Evolutionary conservation across 2,797 vertebrate genomes (phyloP).

Genomic region (Notolabrus celidotus): DNA sequence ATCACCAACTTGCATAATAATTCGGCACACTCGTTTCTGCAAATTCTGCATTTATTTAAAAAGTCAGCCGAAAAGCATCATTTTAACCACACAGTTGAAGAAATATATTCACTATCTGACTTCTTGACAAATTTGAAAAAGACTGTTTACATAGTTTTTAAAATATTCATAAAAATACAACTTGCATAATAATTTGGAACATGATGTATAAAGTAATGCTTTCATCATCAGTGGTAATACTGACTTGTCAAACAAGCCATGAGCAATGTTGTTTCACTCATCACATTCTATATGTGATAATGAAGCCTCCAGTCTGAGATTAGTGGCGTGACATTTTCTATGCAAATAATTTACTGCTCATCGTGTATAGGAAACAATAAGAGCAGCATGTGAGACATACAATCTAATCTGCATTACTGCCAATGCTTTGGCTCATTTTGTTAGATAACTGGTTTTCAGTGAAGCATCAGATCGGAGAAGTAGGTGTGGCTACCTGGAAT

Average conservation of each 20-base stretch:
- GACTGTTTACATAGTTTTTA: no score
- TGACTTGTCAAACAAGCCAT: neutral
- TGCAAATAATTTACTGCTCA: slow-evolving; percentile 19
- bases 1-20: no score
- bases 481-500: slow-evolving; percentile 89
- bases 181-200: no score
- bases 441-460: slow-evolving; percentile 23
- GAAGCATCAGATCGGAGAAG: slow-evolving; percentile 48
- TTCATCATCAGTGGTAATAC: slow-evolving; percentile 46
- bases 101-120: no score
- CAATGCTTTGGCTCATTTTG: neutral
- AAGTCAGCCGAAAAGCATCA: no score
- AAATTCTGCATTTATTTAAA: no score
- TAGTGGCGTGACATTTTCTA: slow-evolving; percentile 12
- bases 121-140: no score
- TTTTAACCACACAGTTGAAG: no score
- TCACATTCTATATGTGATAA: slow-evolving; percentile 12
- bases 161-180: no score
- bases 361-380: slow-evolving; percentile 3
- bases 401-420: slow-evolving; percentile 13
- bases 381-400: slow-evolving; percentile 9
- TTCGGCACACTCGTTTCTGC: no score
- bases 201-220: slow-evolving; percentile 35
- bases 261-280: slow-evolving; percentile 1
- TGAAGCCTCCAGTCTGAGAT: slow-evolving; percentile 10